These are phyloP conservation scores for Pseudomyrmex pallidus DNA, from an alignment of 1,140 invertebrate species.

Conservation along the genomic window DNA sequence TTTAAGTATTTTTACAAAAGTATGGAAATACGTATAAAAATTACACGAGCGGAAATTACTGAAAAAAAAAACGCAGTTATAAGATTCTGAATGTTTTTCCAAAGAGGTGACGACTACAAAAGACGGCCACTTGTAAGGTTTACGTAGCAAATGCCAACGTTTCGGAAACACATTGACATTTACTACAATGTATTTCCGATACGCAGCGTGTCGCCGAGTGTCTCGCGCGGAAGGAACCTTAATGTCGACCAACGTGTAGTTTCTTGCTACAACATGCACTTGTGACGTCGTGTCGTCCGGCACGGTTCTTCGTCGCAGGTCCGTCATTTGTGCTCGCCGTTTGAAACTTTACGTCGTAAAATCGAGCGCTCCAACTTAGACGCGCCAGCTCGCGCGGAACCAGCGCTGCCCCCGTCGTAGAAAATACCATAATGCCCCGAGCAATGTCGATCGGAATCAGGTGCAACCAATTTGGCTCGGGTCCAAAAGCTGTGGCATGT, in stretches of 20 bases:
- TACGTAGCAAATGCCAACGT: neutral
- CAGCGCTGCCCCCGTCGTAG: slow-evolving; percentile 65
- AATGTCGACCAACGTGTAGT: slow-evolving; percentile 26
- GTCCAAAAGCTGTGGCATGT: slow-evolving; percentile 75
- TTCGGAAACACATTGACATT: slow-evolving; percentile 6
- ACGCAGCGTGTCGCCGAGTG: slow-evolving; percentile 1
- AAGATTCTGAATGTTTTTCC: neutral
- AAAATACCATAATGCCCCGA: slow-evolving; percentile 77
- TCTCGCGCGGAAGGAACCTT: slow-evolving; percentile 2
- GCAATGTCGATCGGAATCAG: slow-evolving; percentile 79
- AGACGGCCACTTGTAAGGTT: slow-evolving; percentile 27
- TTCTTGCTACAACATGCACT: slow-evolving; percentile 45
- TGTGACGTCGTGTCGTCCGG: slow-evolving; percentile 34
- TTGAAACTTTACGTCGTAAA: slow-evolving; percentile 78
- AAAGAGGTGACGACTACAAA: neutral
- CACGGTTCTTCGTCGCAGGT: slow-evolving; percentile 68
- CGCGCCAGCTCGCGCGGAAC: slow-evolving; percentile 49
- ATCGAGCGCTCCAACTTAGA: slow-evolving; percentile 75
- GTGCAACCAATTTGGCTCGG: slow-evolving; percentile 79
- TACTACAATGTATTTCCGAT: slow-evolving; percentile 31
- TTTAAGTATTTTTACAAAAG: no score
- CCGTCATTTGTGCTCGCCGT: slow-evolving; percentile 75
- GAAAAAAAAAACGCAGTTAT: no score
- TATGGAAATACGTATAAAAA: no score
- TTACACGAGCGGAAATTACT: no score